Evolutionary conservation across 2,113 vertebrate genomes (phyloP).

Genomic region (Theropithecus gelada): DNA sequence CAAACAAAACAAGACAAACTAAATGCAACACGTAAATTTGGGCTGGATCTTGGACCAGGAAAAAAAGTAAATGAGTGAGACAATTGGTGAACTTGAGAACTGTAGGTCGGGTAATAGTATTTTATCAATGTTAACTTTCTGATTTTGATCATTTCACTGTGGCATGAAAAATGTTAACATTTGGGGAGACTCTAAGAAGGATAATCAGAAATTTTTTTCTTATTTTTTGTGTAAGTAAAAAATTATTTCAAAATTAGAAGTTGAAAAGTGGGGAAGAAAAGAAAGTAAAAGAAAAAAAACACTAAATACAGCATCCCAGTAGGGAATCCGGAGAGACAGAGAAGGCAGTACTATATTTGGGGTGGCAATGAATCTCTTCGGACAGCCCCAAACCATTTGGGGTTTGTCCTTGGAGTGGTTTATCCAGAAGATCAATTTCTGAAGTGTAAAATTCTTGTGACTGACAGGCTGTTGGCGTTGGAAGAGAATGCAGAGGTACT

Average conservation of each 20-base stretch:
- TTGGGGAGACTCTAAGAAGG: not conserved
- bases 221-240: not conserved
- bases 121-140: not conserved
- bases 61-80: not conserved
- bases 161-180: not conserved
- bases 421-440: constrained; percentile 18
- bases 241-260: constrained; percentile 3
- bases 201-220: not conserved
- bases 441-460: constrained; percentile 3
- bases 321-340: not conserved
- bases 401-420: not conserved
- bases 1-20: not conserved
- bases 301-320: not conserved
- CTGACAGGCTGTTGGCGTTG: not conserved
- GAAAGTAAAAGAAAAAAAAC: not conserved
- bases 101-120: not conserved
- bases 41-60: not conserved
- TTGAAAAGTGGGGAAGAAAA: not conserved
- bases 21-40: not conserved
- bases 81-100: not conserved
- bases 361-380: not conserved
- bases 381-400: not conserved
- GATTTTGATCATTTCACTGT: not conserved
- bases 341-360: not conserved
- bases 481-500: not conserved